Conservation (phyloP, 2,797 vertebrate species). For the Enteromius mattozi region DNA sequence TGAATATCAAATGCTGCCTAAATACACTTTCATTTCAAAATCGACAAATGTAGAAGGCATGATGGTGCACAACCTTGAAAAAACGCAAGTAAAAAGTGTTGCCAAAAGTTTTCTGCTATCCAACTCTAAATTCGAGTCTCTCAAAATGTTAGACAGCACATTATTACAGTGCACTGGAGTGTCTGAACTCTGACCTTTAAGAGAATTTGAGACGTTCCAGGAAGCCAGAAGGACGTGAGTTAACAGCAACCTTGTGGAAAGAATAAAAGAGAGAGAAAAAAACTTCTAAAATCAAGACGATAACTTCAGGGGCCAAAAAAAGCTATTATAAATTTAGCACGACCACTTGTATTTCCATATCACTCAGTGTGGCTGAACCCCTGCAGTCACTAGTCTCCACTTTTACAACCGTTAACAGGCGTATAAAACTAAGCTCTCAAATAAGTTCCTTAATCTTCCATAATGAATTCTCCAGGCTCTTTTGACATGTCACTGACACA, state of each 20-base stretch:
- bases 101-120: constrained; percentile 24
- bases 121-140: constrained; percentile 31
- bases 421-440: constrained; percentile 19
- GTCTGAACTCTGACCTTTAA: constrained; percentile 21
- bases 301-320: not conserved
- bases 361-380: constrained; percentile 5
- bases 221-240: not conserved
- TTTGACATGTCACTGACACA: constrained; percentile 19
- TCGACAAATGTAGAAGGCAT: not conserved
- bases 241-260: constrained; percentile 9
- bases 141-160: constrained; percentile 38
- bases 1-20: not conserved
- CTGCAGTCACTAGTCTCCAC: constrained; percentile 16
- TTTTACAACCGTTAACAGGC: constrained; percentile 7
- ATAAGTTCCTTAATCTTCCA: constrained; percentile 32
- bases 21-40: not conserved
- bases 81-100: not conserved
- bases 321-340: not conserved
- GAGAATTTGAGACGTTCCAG: not conserved
- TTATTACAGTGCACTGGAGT: constrained; percentile 40
- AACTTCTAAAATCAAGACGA: not conserved
- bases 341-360: constrained; percentile 21
- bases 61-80: not conserved
- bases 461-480: constrained; percentile 38
- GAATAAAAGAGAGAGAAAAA: not conserved